Evolutionary conservation across 2,797 vertebrate genomes (phyloP), one percentile per base, ranked within the genome.

Genomic region (Poecilia gillii): DNA sequence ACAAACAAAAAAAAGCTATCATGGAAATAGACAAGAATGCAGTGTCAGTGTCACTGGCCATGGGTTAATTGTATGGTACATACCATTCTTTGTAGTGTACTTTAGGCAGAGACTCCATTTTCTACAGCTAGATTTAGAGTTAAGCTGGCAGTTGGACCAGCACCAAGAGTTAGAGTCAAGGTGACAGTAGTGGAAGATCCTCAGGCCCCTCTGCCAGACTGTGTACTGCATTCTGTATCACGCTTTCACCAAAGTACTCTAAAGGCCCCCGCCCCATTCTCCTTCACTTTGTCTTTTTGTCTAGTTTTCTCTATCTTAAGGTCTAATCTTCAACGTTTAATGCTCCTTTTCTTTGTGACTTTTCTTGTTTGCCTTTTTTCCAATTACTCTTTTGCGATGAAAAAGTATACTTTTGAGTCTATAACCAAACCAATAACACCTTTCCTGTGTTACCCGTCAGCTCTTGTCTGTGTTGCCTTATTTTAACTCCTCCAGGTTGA

Each of bases 141-240:
- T 74, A 85, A 93, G 84, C 81, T 93, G 95, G 95, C 95, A 94
- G 88, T 81, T 70, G 84, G 85, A 92, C 90, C 87, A 86, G 90
- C 78, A 85, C 75, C 64, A 81, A 87, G 90, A 92, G 83, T 92
- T 89, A 93, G 92, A 95, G 87, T 86, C 87, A 90, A 94, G 93
- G 92, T 95, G 95, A 96, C 95, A 96, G 92, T 85, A 81, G 86
- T 83, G 86, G 83, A 89, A 87, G 88, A 90, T 95, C 95, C 94
- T 93, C 92, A 77, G 93, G 95, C 93, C 89, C 71, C 84, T 75
- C 91, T 93, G 90, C 91, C 89, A 94, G 91, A 91, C 91, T 89
- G 85, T 84, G 90, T 85, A 88, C 88, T 92, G 84, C 76, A 87
- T 88, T 93, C 85, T 83, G 86, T 85, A 88, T 93, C 88, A 90